Base-by-base conservation (phyloP, 1,140 invertebrate species). In the Drosophila leontia region DNA sequence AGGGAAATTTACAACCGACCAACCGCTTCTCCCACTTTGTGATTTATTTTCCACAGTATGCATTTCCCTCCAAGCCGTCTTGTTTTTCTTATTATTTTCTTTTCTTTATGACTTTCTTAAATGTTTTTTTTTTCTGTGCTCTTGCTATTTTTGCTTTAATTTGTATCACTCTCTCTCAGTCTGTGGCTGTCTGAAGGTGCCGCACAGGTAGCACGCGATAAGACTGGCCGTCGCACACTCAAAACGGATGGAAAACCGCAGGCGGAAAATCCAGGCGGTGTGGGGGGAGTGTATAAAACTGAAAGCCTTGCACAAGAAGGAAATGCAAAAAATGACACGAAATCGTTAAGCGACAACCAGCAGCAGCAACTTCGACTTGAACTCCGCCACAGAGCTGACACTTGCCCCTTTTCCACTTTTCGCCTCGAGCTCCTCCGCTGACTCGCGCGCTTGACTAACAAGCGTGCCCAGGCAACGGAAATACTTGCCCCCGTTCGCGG, bases 251-350 rank as follows among this genome's bases (percentile, higher is more conserved):
- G 72, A 75, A 78, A 87, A 80, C 79, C 76, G 80, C 76, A 79
- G 62, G 48, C 42, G 70, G 59, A 35, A 45, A 51, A 26, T 44
- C 35, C 42, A 15, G 57, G 37, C 26, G 26, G 26, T 32, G 23
- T 51, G 26, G 8, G 48, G 15, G 48, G 44, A 12, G 42, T 19
- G 39, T 15, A 50, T 17, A 82, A 72, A 82, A 75, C 62, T 78
- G 81, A 84, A 78, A 80, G 79, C 76, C 69, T 72, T 64, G 78
- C 78, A 82, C 67, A 48, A 71, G 67, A 85, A 90, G 81, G 75
- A 90, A 90, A 90, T 85, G 78, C 85, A 90, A 90, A 90, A 90
- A 90, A 90, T 90, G 85, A 85, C 85, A 90, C 78, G 85, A 77
- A 85, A 90, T 85, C 86, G 85, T 90, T 90, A 90, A 90, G 86